Evolutionary conservation across 1,140 invertebrate species (phyloP), one percentile per base, ranked within the genome.

Genomic region (Euura lappo): DNA sequence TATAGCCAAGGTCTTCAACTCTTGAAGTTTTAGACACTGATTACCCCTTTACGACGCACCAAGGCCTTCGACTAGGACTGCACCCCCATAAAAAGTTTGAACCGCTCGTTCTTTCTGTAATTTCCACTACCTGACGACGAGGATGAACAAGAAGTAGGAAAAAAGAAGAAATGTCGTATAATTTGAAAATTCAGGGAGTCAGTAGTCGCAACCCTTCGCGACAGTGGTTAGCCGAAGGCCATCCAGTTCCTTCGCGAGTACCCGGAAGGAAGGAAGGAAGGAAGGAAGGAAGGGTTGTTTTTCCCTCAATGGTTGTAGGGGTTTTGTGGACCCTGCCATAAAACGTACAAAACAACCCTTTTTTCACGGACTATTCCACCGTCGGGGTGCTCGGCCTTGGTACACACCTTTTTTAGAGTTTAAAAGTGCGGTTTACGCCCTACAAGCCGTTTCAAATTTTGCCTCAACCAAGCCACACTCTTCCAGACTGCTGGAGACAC

Each of bases 21-120:
- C 13, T 60, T n/a, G 51, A n/a, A n/a, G 76, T 65, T 72, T 70
- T 74, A 77, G 51, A n/a, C 51, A 60, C 81, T 84, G 85, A 86
- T 88, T 87, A 88, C 86, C 87, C 87, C 85, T 88, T 88, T 87
- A 86, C 78, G 80, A 83, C 76, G 43, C 76, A 72, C 77, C 83
- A 86, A 87, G 85, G 83, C 79, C 80, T 75, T 28, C 80, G 47
- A 43, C 65, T 28, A 65, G 68, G 10, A 60, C 71, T 74, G 68
- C 78, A 69, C 73, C 75, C 76, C 79, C 80, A 72, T 82, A 82
- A 86, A 83, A 85, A 81, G 78, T 76, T 70, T 75, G 76, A 74
- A 78, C 78, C 51, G 51, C 51, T 60, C 51, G 51, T 60, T 60
- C 51, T 60, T n/a, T 8, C 73, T 77, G 74, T 72, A 74, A 74